Evolutionary conservation across 2,113 vertebrate species (phyloP).

Genomic region (Saccopteryx leptura): DNA sequence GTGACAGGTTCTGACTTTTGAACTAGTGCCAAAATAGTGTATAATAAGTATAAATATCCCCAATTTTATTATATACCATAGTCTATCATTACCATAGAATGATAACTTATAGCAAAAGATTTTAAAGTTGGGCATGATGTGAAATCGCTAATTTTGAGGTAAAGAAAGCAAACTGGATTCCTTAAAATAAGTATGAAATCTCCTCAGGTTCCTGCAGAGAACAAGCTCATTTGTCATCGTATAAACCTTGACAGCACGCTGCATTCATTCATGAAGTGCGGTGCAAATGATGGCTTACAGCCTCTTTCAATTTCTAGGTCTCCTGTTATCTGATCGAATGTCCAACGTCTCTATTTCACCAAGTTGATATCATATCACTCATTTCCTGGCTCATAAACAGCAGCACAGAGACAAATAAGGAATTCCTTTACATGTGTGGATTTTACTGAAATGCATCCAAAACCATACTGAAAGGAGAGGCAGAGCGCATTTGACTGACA

Average conservation of each 20-base stretch:
- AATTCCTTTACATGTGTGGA: not conserved
- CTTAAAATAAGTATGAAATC: constrained; percentile 67
- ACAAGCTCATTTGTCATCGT: constrained; percentile 81
- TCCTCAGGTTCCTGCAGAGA: constrained; percentile 69
- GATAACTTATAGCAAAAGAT: constrained; percentile 50
- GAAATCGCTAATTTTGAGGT: constrained; percentile 70
- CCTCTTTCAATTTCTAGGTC: constrained; percentile 71
- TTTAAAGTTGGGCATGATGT: constrained; percentile 59
- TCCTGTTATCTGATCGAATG: constrained; percentile 71
- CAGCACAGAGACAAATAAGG: constrained; percentile 28
- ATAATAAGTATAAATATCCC: constrained; percentile 33
- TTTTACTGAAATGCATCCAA: not conserved
- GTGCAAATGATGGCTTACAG: constrained; percentile 39
- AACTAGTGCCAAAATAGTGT: not conserved
- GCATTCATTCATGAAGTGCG: constrained; percentile 78
- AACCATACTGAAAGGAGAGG: not conserved
- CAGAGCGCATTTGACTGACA: not conserved
- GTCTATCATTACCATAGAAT: too few species aligned
- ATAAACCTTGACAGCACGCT: constrained; percentile 77
- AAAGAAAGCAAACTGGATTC: constrained; percentile 61
- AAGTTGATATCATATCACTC: constrained; percentile 54
- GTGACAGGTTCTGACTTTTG: constrained; percentile 26
- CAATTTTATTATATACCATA: constrained; percentile 36
- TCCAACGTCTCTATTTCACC: constrained; percentile 69
- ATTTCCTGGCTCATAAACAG: constrained; percentile 65